Conservation (phyloP, 2,113 vertebrate genomes). For the Neolamprologus variostigma region DNA sequence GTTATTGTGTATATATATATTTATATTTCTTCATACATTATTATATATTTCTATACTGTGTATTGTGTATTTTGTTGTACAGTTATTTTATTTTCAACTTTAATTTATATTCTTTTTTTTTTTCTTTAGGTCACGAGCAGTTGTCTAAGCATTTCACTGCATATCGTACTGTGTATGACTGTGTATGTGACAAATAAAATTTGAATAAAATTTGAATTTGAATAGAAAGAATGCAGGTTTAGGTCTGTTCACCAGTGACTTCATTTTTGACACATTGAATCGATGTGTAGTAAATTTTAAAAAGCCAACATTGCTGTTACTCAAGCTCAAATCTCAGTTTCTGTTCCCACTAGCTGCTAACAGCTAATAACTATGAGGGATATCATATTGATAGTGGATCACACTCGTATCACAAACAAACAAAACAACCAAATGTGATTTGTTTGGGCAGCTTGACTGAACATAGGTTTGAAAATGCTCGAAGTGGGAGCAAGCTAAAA, state of each 20-base stretch:
- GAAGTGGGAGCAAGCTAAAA: neutral
- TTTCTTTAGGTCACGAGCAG: no score
- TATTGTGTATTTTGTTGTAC: no score
- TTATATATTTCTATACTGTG: no score
- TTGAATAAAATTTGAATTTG: no score
- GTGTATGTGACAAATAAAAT: no score
- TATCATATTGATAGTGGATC: neutral
- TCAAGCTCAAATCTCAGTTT: neutral
- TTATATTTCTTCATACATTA: no score
- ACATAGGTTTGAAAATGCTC: neutral
- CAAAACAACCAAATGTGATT: neutral
- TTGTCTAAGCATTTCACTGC: no score
- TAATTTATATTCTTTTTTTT: no score
- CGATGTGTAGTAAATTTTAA: neutral
- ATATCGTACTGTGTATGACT: no score
- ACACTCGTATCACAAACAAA: accelerated
- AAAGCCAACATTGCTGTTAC: neutral
- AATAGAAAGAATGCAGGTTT: neutral
- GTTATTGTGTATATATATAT: no score
- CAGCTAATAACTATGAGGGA: accelerated
- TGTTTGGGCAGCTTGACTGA: neutral
- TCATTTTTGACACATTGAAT: accelerated
- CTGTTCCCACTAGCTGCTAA: neutral
- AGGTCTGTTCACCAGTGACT: accelerated
- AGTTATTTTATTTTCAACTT: no score